Conservation (phyloP, 2,888 invertebrate genomes). For the Minunthozetes semirufus region DNA sequence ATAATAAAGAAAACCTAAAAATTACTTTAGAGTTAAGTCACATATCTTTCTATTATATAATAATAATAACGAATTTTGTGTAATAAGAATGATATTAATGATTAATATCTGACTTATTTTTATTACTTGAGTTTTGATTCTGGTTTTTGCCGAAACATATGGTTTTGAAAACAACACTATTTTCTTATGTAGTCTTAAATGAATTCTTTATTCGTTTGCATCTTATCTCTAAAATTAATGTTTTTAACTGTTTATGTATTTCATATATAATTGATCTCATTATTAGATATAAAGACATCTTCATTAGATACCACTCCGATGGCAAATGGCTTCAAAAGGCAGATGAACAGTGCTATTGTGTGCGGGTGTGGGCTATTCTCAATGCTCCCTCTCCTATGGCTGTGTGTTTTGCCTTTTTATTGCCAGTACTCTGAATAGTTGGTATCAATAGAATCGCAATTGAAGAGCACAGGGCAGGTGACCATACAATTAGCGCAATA, state of each 20-base stretch:
- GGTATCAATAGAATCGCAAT: slow-evolving; percentile 7
- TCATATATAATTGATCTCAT: slow-evolving; percentile 22
- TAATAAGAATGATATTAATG: background rate
- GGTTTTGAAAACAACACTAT: background rate
- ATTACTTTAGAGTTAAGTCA: background rate
- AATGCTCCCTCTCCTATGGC: background rate
- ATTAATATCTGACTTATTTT: background rate
- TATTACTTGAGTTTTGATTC: background rate
- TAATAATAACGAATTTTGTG: background rate
- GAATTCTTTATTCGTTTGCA: slow-evolving; percentile 1
- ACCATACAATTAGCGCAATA: slow-evolving; percentile 5
- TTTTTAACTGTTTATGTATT: slow-evolving; percentile 5
- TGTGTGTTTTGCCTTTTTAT: background rate
- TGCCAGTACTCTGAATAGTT: background rate
- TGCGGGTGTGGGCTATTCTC: background rate
- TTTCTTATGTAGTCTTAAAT: background rate
- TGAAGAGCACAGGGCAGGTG: background rate
- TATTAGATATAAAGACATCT: slow-evolving; percentile 26
- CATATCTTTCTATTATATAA: background rate
- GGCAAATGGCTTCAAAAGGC: background rate
- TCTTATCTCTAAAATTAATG: slow-evolving; percentile 12
- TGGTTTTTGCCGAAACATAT: background rate
- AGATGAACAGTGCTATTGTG: slow-evolving; percentile 11
- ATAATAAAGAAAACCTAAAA: too few species aligned
- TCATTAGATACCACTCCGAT: background rate